Base-by-base conservation (phyloP, 1,140 invertebrate genomes). In the Trichoplusia ni region DNA sequence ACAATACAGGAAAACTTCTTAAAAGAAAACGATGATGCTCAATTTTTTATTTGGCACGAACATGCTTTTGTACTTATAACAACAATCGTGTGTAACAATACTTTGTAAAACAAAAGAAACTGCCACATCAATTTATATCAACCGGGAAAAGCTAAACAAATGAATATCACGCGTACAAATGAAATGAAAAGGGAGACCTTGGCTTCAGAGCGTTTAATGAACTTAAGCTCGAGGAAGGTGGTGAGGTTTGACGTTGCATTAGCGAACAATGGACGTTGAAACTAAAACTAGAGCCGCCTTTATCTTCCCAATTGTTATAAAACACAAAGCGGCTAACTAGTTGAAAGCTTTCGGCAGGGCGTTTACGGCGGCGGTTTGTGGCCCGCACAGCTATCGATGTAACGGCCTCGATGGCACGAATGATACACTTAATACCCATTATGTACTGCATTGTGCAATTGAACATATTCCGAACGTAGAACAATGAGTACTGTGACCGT, bases 231-330 rank as follows among this genome's bases (percentile, higher is more conserved):
- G 69, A 75, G 70, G 72, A 76, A 81, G 73, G 67, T 71, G 69
- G 49, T 11, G 38, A 63, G 40, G 35, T 64, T 64, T 82, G 77
- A 84, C 78, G 76, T 71, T 81, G 81, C 83, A 85, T 87, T 85
- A 87, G 68, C 67, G 69, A 81, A 87, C 83, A 87, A 86, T 82
- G 62, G 80, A 75, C 61, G 69, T 71, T 77, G 69, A 74, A 84
- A 83, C 78, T 77, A 79, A 77, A 79, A 74, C 81, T 81, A 75
- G 69, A 77, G 73, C 77, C 76, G 65, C 69, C 79, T 87, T 85
- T 85, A 84, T 84, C 81, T 81, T 76, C 56, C 44, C 74, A 69
- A 83, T 86, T 82, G 81, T 83, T 86, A 67, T 81, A 81, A 83
- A 73, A 84, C 67, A 77, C 79, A 87, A 85, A 79, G 76, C 69